Base-by-base conservation (phyloP, 2,888 invertebrate genomes). In the Electrophaes corylata region DNA sequence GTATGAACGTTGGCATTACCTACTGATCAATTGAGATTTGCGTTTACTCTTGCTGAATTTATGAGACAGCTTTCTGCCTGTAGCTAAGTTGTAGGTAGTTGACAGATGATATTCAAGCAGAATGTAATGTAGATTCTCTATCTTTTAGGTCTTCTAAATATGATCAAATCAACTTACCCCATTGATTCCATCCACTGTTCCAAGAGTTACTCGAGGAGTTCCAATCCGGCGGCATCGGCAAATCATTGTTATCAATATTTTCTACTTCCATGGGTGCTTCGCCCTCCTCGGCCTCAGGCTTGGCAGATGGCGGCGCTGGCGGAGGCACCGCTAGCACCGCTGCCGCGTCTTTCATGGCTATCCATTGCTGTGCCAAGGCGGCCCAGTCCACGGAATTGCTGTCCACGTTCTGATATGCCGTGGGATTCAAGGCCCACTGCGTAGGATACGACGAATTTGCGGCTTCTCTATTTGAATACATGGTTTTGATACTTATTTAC, bases 351-450 rank as follows among this genome's bases (percentile, higher is more conserved):
- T 98, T 97, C 97, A 98, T 98, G 81, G 96, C 96, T 70, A 99
- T 98, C 98, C 99, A 98, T 93, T 98, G 98, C 80, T 98, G 98
- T 20, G 98, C 98, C 75, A 99, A 92, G 26, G 97, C 95, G 10
- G 98, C 98, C 98, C 99, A 99, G 85, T 99, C 98, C 59, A 98
- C 98, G 88, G 96, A 94, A 80, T 96, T 97, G 74, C 95, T 95
- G 70, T 95, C 94, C 84, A 96, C 93, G 85, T 96, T 96, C 89
- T 96, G 96, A 84, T 96, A 97, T 47, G 95, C 94, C 51, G 95
- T 93, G 60, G 96, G 96, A 88, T 96, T 96, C 62, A 96, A 86
- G 48, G 96, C 95, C 96, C 96, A 97, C 77, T 96, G 94, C 74
- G 95, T 94, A 78, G 94, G 94, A 89, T 93, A 94, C 70, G 93